phyloP scores from a whole-genome alignment of 2,113 vertebrate genomes.

The Tichodroma muraria region DNA sequence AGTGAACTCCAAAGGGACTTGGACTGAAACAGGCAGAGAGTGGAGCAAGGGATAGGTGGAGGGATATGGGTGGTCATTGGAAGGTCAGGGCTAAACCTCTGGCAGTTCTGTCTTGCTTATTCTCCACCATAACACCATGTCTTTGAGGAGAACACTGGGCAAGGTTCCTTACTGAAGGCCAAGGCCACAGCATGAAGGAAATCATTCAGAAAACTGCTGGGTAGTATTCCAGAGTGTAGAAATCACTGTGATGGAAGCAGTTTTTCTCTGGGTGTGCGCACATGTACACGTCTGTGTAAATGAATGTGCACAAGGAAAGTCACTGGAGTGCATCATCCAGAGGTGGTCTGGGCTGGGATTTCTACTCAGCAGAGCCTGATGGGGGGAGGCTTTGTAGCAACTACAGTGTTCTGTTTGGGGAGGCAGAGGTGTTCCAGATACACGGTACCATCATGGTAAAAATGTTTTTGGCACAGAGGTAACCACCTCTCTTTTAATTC shows the following conservation, averaged over 20 bases:
- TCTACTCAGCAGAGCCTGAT: background rate
- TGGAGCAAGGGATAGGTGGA: background rate
- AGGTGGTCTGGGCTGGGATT: background rate
- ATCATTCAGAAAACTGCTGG: background rate
- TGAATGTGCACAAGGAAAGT: background rate
- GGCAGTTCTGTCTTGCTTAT: background rate
- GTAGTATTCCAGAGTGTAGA: background rate
- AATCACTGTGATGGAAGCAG: background rate
- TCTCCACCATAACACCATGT: background rate
- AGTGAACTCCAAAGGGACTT: background rate
- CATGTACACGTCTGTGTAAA: background rate
- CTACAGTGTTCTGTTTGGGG: background rate
- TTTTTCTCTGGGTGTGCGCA: background rate
- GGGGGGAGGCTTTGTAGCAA: background rate
- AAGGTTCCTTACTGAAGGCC: background rate
- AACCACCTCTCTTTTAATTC: background rate
- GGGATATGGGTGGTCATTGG: background rate
- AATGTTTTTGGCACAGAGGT: background rate
- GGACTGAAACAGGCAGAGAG: background rate
- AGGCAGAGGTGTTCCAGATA: background rate
- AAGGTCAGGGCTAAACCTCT: background rate
- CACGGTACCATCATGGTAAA: background rate
- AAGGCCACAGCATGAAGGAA: background rate
- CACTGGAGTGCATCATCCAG: background rate
- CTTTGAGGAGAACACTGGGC: background rate